Conservation (phyloP, 1,140 invertebrate genomes). For the Eupristina koningsbergeri region DNA sequence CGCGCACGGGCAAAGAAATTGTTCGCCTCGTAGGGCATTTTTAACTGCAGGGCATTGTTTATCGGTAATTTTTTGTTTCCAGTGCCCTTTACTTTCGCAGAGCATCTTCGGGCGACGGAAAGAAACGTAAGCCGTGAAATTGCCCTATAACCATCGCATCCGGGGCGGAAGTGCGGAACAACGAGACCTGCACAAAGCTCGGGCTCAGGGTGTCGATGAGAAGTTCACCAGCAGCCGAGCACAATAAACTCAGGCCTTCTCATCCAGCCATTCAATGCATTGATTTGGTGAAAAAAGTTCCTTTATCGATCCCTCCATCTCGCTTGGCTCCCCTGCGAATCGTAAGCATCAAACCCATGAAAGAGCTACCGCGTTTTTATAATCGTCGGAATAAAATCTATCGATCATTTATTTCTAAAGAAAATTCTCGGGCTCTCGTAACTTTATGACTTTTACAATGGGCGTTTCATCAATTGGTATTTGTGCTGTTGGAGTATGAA, state of each 20-base stretch:
- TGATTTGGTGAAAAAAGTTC: neutral
- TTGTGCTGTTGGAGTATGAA: neutral
- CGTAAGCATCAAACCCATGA: neutral
- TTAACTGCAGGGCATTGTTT: neutral
- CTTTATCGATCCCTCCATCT: neutral
- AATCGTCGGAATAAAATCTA: constrained; percentile 31
- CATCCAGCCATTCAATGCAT: neutral
- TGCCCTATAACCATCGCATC: constrained; percentile 20
- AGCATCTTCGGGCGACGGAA: neutral
- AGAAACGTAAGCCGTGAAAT: constrained; percentile 17
- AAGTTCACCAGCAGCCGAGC: constrained; percentile 16
- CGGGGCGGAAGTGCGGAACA: neutral
- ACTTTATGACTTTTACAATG: neutral
- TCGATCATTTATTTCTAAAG: constrained; percentile 5
- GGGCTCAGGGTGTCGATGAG: neutral
- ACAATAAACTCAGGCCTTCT: constrained; percentile 11
- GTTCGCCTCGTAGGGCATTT: no score
- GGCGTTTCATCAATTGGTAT: neutral
- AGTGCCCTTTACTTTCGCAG: neutral
- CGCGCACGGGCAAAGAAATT: no score
- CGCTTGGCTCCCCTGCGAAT: neutral
- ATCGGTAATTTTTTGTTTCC: constrained; percentile 3
- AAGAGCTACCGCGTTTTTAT: no score
- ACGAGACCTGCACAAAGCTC: neutral
- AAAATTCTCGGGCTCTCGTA: neutral